Conservation (phyloP, 2,797 vertebrate species). For the Macropus fuliginosus region DNA sequence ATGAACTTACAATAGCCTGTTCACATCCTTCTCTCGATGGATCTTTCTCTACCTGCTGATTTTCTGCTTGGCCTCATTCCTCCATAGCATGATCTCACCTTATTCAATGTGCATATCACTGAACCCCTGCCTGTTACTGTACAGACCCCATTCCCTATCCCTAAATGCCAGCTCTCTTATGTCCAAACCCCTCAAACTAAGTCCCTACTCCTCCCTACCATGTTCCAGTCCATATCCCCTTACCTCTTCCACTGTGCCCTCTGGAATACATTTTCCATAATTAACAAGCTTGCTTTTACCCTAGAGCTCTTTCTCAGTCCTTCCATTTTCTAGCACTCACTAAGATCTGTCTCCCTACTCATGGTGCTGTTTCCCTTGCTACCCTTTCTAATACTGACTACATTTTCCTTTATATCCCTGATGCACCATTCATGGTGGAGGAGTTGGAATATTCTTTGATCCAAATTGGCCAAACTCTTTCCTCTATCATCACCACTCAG, state of each 20-base stretch:
- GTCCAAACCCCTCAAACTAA: not conserved
- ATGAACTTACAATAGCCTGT: not conserved
- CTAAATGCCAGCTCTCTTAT: not conserved
- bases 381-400: not conserved
- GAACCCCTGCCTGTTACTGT: not conserved
- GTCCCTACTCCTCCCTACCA: not conserved
- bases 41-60: not conserved
- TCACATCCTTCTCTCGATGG: not conserved
- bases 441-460: not conserved
- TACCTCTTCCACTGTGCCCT: not conserved
- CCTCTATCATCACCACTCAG: not conserved
- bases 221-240: not conserved
- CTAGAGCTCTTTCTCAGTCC: not conserved
- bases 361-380: not conserved
- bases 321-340: not conserved
- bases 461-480: not conserved
- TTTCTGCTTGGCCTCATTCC: not conserved
- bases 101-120: not conserved
- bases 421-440: not conserved
- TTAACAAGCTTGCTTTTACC: not conserved
- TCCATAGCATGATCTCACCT: not conserved
- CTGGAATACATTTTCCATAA: not conserved
- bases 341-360: not conserved
- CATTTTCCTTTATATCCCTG: not conserved
- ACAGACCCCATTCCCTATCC: not conserved